Base-by-base conservation (phyloP, 2,888 invertebrate genomes). In the Lamellibrachia satsuma region DNA sequence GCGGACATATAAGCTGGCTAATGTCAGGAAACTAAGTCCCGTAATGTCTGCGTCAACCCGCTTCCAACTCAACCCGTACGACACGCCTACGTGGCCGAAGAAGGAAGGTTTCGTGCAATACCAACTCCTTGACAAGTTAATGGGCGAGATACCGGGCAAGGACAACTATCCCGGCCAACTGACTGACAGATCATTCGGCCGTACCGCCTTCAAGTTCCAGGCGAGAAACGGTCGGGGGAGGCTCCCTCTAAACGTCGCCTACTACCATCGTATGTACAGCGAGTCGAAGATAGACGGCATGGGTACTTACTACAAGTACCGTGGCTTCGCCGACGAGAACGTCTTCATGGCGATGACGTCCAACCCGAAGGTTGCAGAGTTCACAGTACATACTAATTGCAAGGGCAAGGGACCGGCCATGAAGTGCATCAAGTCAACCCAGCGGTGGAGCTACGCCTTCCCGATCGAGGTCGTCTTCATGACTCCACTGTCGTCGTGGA, bases 331-430 rank as follows among this genome's bases (percentile, higher is more conserved):
- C 52, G 94, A 94, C 55, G 92, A 90, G 27, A 92, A 52, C 92
- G 57, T 95, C 22, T 95, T 93, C 92, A 93, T 95, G 75, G 95
- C 95, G 0, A 93, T 94, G 93, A 95, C 95, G n/a, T 94, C 94
- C 0, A 94, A 94, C 57, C 75, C 75, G 15, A 75, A 75, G 75
- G 22, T 75, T 6, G 75, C 75, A 15, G 75, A 75, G 22, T 75
- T 75, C 75, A 15, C 75, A 6, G 22, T 75, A 22, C 15, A 75
- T 11, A 22, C 22, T 22, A 22, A 75, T 6, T 75, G 75, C 22
- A 75, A 75, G 75, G 75, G 75, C 3, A 75, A 11, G 6, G 75
- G 75, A 75, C 22, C 22, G 22, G 22, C 2, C 3, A 75, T 15
- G 22, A 75, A 1, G 15, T 75, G 75, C 15, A 15, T 11, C 15